These are phyloP conservation scores for Lamellibrachia satsuma DNA, from an alignment of 2,888 invertebrate species.

Conservation along the genomic window DNA sequence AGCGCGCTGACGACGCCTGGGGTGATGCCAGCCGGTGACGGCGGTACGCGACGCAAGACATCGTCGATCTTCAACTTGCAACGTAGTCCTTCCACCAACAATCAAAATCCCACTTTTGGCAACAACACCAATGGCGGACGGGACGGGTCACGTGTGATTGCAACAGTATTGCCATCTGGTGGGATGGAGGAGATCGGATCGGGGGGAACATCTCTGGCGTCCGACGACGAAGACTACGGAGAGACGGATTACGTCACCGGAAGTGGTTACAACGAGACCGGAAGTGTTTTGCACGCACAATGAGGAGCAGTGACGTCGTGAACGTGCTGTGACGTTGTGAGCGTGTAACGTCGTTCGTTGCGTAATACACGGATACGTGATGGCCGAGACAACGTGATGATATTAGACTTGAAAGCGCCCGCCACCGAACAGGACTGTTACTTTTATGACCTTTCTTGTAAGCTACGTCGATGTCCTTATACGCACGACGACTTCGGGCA, in stretches of 20 bases:
- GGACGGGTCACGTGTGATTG: not conserved
- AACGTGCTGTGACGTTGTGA: not conserved
- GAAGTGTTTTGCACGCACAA: not conserved
- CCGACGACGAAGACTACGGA: constrained; percentile 4
- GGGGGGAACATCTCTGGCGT: not conserved
- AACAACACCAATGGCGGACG: not conserved
- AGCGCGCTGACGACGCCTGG: not conserved
- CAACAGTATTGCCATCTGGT: not conserved
- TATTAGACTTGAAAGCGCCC: not conserved
- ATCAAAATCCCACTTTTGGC: not conserved
- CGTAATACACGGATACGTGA: not conserved
- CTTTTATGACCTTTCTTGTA: not conserved
- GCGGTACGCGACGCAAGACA: not conserved
- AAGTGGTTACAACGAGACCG: constrained; percentile 17
- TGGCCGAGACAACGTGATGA: not conserved
- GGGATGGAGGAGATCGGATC: not conserved
- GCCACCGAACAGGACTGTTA: not conserved
- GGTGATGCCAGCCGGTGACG: not conserved
- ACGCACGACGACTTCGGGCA: not conserved
- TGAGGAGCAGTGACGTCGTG: not conserved
- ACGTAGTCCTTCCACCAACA: not conserved
- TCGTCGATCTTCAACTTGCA: not conserved
- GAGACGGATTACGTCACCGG: not conserved
- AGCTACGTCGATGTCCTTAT: not conserved
- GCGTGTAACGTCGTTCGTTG: not conserved